Conservation (phyloP, 2,888 invertebrate genomes). For the Carterocephalus palaemon region DNA sequence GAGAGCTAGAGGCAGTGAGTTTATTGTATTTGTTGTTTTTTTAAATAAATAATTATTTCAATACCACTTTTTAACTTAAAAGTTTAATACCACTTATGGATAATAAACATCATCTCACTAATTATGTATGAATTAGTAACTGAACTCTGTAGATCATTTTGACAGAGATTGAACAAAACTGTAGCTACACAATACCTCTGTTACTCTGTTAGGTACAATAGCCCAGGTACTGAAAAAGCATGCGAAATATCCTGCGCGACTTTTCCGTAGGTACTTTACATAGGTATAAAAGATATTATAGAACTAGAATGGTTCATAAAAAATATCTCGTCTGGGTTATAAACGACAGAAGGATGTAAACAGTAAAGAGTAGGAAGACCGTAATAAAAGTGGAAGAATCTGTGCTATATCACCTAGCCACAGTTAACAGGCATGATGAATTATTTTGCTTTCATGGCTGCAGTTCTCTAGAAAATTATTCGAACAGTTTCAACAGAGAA, state of each 20-base stretch:
- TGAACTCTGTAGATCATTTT: too few species aligned
- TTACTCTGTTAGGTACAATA: neutral
- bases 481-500: constrained; percentile 8
- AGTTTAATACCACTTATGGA: too few species aligned
- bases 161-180: too few species aligned
- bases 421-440: constrained; percentile 36
- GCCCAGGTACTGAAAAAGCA: neutral
- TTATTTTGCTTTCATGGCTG: constrained; percentile 28
- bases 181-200: neutral
- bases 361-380: constrained; percentile 47
- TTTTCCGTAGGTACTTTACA: constrained; percentile 31
- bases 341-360: constrained; percentile 51
- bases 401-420: constrained; percentile 39
- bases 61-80: too few species aligned
- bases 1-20: too few species aligned
- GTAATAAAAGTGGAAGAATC: constrained; percentile 55
- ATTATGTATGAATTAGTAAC: too few species aligned
- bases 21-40: too few species aligned
- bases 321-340: constrained; percentile 54
- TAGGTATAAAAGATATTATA: constrained; percentile 40
- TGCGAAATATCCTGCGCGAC: constrained; percentile 8
- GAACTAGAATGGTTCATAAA: constrained; percentile 47
- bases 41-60: too few species aligned
- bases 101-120: too few species aligned
- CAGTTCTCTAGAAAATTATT: constrained; percentile 20